Evolutionary conservation across 1,140 invertebrate genomes (phyloP).

Genomic region (Drosophila sproati): DNA sequence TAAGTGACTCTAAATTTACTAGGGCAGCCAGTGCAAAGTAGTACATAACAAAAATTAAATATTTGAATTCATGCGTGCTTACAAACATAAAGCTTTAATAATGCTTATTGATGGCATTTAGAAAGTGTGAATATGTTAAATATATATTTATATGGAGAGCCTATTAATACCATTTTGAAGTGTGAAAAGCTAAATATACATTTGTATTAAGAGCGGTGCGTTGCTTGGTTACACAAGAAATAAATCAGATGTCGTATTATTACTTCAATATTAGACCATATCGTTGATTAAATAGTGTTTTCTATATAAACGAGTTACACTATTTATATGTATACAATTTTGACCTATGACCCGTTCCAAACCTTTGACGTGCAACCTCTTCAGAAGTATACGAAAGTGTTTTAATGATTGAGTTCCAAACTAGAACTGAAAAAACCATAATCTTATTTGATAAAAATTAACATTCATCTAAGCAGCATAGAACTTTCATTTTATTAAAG

Average conservation of each 20-base stretch:
- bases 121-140: constrained; percentile 1
- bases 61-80: not conserved
- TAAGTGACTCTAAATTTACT: not conserved
- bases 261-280: not conserved
- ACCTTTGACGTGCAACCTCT: no score
- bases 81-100: not conserved
- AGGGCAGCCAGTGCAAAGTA: not conserved
- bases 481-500: no score
- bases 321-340: no score
- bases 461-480: no score
- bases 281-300: no score
- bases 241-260: not conserved
- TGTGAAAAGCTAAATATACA: not conserved
- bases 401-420: no score
- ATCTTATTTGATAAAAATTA: no score
- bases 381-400: no score
- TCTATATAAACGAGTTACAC: no score
- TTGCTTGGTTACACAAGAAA: not conserved
- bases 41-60: constrained; percentile 2
- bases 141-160: not conserved
- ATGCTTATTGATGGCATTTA: not conserved
- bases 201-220: not conserved
- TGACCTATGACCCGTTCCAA: no score
- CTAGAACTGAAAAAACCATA: no score
- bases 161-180: no score